Evolutionary conservation across 2,113 vertebrate species (phyloP).

Genomic region (Zapornia atra): DNA sequence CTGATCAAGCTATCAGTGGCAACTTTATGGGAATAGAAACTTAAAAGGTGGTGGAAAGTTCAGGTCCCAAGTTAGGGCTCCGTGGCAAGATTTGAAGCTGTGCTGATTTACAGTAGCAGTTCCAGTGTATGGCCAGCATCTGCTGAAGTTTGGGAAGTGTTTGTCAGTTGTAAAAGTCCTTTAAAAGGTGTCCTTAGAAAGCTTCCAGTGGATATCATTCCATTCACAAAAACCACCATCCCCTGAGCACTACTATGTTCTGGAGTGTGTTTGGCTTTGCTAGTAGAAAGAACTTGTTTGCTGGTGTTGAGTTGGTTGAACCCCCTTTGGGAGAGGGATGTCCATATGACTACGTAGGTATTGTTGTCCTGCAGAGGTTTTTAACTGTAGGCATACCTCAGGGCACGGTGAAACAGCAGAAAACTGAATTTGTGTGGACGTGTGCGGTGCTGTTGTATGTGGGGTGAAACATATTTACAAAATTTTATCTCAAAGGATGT

Average conservation of each 20-base stretch:
- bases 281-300: neutral
- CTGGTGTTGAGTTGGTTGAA: neutral
- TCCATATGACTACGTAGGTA: fast-evolving
- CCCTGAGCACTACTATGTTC: neutral
- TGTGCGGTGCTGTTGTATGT: neutral
- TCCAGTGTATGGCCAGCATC: neutral
- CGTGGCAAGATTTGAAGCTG: neutral
- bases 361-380: neutral
- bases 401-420: neutral
- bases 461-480: neutral
- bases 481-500: neutral
- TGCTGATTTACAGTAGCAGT: neutral
- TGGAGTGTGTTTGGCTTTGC: neutral
- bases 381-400: neutral
- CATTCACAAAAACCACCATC: neutral
- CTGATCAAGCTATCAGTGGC: neutral
- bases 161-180: neutral
- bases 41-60: neutral
- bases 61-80: neutral
- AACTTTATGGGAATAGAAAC: neutral
- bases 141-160: neutral
- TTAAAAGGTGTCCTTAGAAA: neutral
- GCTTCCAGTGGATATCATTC: neutral
- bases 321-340: neutral
- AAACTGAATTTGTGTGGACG: neutral